Percentiles rank a stretch among this genome's conserved stretches.
Conservation (phyloP, 2,888 invertebrate species). For the Vandiemenella viatica region DNA sequence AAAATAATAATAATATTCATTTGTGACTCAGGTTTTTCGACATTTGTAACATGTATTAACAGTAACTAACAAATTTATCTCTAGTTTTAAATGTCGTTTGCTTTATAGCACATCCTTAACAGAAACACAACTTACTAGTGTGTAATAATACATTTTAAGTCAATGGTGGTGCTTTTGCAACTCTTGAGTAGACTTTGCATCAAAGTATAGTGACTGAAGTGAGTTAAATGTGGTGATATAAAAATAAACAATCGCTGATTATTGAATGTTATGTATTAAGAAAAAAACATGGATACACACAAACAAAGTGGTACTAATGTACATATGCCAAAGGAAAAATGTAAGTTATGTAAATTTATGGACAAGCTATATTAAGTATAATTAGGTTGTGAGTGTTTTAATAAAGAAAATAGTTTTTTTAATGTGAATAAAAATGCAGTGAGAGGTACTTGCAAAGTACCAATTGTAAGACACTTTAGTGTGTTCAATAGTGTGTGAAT, state of each 20-base stretch:
- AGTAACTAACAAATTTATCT: no score
- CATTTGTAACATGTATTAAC: no score
- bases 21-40: no score
- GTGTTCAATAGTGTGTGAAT: constrained; percentile 4
- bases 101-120: no score
- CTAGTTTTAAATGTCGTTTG: no score
- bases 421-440: constrained; percentile 7
- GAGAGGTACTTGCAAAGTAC: constrained; percentile 3
- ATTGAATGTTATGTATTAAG: not conserved
- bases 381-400: constrained; percentile 17
- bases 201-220: not conserved
- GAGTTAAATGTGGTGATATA: not conserved
- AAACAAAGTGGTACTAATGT: not conserved
- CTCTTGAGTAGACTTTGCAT: not conserved
- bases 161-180: not conserved
- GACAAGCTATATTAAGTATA: constrained; percentile 7
- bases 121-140: no score
- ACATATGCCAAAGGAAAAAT: constrained; percentile 1
- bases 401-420: constrained; percentile 14
- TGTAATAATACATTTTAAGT: not conserved
- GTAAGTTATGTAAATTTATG: not conserved
- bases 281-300: not conserved
- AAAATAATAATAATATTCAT: no score
- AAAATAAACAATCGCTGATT: not conserved
- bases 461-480: constrained; percentile 7